Percentiles rank a stretch among this genome's conserved stretches.
These are phyloP conservation scores for Paraescarpia echinospica DNA, from an alignment of 1,140 invertebrate species.

Conservation along the genomic window DNA sequence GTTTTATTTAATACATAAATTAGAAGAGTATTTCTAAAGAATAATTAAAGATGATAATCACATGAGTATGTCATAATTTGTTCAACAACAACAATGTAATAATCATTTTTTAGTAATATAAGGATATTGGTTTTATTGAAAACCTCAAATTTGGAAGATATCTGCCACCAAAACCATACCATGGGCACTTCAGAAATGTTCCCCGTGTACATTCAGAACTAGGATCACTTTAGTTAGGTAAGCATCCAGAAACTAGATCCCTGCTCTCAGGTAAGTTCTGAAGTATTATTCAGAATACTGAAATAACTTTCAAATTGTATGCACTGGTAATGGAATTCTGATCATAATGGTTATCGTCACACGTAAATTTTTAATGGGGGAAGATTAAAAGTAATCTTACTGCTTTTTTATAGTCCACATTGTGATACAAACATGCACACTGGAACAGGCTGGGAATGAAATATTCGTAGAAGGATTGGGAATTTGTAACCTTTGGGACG, in stretches of 20 bases:
- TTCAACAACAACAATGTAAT: background rate
- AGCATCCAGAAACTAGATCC: too few relatives aligned
- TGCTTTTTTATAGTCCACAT: background rate
- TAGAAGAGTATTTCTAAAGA: background rate
- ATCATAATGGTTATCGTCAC: too few relatives aligned
- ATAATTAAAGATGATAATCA: background rate
- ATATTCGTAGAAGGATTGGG: background rate
- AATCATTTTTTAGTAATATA: background rate
- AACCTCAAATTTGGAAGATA: background rate
- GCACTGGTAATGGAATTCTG: too few relatives aligned
- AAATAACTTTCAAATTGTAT: too few relatives aligned
- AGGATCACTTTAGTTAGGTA: too few relatives aligned
- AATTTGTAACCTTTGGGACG: background rate
- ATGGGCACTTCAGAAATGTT: too few relatives aligned
- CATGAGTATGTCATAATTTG: background rate
- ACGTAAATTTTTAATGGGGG: too few relatives aligned
- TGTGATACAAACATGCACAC: background rate
- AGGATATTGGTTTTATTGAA: background rate
- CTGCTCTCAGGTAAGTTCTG: too few relatives aligned
- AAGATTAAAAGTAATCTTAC: background rate
- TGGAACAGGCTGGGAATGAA: background rate
- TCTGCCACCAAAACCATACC: background rate
- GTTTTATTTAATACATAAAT: background rate
- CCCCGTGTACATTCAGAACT: too few relatives aligned
- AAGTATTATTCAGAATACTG: too few relatives aligned